These are phyloP conservation scores for Brevipalpus yothersi DNA, from an alignment of 1,140 invertebrate genomes.

Conservation along the genomic window DNA sequence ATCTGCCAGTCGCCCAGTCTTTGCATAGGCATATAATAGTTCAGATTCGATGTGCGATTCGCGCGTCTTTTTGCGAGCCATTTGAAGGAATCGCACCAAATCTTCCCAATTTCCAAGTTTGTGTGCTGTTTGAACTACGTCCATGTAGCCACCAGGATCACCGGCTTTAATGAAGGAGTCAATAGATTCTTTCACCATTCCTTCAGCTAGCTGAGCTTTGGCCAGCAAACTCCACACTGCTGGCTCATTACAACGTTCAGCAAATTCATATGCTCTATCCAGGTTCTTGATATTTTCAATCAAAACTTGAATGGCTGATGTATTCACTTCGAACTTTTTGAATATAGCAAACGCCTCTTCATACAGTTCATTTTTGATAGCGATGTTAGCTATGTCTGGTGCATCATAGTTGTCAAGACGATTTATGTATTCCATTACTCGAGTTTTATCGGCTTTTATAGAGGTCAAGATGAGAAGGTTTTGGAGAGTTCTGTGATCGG, in stretches of 20 bases:
- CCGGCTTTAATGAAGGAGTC: conserved; percentile 99
- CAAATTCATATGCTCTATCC: conserved; percentile 96
- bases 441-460: conserved; percentile 86
- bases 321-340: conserved; percentile 99
- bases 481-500: conserved; percentile 68
- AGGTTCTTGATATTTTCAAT: conserved; percentile 95
- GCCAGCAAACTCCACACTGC: conserved; percentile 95
- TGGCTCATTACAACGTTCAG: conserved; percentile 93
- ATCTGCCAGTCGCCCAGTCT: conserved; percentile 85
- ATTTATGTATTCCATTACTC: conserved; percentile 75
- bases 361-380: conserved; percentile 86
- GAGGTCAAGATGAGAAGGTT: conserved; percentile 55
- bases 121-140: conserved; percentile 84
- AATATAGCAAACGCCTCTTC: conserved; percentile 99
- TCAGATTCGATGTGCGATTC: conserved; percentile 98
- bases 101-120: conserved; percentile 86
- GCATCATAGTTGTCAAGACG: conserved; percentile 99
- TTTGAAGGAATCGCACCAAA: conserved; percentile 87
- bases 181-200: conserved; percentile 90
- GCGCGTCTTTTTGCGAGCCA: conserved; percentile 95
- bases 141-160: conserved; percentile 89
- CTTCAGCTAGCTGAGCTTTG: conserved; percentile 77
- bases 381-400: conserved; percentile 97
- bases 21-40: conserved; percentile 91
- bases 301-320: conserved; percentile 91